A percentile compares a stretch with the other conserved stretches of the same genome.
Conservation (phyloP, 2,113 vertebrate genomes). For the Abramis brama region DNA sequence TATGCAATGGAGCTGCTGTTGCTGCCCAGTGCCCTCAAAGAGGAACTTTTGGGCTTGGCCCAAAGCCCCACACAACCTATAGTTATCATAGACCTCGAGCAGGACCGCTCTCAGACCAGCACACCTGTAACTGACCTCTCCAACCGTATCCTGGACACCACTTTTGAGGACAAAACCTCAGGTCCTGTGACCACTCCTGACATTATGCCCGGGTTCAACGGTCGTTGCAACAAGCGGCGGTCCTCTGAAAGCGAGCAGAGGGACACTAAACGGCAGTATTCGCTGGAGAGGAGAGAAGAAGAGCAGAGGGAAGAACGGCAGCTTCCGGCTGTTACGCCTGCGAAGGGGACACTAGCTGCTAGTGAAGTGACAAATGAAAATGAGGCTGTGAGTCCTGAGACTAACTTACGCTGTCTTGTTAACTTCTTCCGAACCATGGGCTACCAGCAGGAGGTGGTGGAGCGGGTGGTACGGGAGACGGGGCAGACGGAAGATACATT, state of each 20-base stretch:
- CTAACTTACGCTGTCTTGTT: constrained; percentile 92
- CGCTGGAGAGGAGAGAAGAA: constrained; percentile 81
- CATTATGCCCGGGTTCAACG: constrained; percentile 67
- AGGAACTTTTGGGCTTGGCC: constrained; percentile 86
- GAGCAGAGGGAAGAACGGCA: constrained; percentile 66
- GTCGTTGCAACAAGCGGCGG: constrained; percentile 89
- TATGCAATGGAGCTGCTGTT: constrained; percentile 95
- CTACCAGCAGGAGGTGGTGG: constrained; percentile 89
- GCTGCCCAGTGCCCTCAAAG: constrained; percentile 91
- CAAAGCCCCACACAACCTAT: constrained; percentile 66
- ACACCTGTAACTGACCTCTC: constrained; percentile 93
- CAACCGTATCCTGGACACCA: constrained; percentile 84
- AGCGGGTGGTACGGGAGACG: constrained; percentile 85
- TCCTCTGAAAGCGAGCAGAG: constrained; percentile 90
- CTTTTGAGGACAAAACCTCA: constrained; percentile 80
- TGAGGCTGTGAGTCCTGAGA: constrained; percentile 85
- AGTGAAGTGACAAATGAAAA: constrained; percentile 70
- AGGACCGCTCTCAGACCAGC: constrained; percentile 84
- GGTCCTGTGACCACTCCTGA: constrained; percentile 51
- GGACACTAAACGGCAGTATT: constrained; percentile 91
- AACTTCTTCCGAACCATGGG: constrained; percentile 99
- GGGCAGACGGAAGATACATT: constrained; percentile 90
- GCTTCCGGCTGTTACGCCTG: constrained; percentile 62
- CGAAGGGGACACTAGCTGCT: constrained; percentile 58
- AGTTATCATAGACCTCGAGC: constrained; percentile 64